These are phyloP conservation scores for Trachelus stipa DNA, from an alignment of 2,888 invertebrate genomes.

Conservation along the genomic window DNA sequence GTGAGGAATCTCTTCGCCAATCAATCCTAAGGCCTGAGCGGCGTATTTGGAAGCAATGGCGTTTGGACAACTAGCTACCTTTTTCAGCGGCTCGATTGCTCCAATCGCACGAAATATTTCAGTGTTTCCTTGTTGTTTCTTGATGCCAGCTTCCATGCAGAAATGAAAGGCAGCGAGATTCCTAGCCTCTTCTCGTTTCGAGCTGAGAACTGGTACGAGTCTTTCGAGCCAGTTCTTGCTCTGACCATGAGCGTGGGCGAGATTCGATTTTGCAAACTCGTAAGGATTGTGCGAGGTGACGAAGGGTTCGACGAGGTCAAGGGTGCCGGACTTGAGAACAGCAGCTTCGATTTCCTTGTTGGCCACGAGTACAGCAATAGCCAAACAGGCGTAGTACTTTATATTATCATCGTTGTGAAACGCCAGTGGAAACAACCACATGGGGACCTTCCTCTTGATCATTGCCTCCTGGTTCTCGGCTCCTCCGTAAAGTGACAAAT, in stretches of 20 bases:
- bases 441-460: constrained; percentile 93
- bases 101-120: constrained; percentile 94
- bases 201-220: constrained; percentile 93
- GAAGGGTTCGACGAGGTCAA: constrained; percentile 97
- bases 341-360: constrained; percentile 98
- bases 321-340: constrained; percentile 94
- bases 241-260: constrained; percentile 95
- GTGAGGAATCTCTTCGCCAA: constrained; percentile 97
- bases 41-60: constrained; percentile 98
- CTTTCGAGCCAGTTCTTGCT: constrained; percentile 94
- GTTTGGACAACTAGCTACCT: constrained; percentile 97
- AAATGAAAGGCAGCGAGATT: constrained; percentile 98
- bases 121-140: constrained; percentile 91
- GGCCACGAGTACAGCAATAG: constrained; percentile 95
- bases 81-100: constrained; percentile 94
- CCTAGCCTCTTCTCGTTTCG: constrained; percentile 94
- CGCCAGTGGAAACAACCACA: constrained; percentile 98
- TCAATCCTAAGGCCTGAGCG: constrained; percentile 88
- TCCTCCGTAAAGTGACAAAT: constrained; percentile 95
- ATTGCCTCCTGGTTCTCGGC: constrained; percentile 97
- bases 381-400: constrained; percentile 98
- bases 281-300: constrained; percentile 94
- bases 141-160: constrained; percentile 99
- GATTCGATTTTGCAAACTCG: constrained; percentile 92
- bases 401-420: constrained; percentile 97